phyloP scores from a whole-genome alignment of 2,888 invertebrate species.

The Idaea aversata region DNA sequence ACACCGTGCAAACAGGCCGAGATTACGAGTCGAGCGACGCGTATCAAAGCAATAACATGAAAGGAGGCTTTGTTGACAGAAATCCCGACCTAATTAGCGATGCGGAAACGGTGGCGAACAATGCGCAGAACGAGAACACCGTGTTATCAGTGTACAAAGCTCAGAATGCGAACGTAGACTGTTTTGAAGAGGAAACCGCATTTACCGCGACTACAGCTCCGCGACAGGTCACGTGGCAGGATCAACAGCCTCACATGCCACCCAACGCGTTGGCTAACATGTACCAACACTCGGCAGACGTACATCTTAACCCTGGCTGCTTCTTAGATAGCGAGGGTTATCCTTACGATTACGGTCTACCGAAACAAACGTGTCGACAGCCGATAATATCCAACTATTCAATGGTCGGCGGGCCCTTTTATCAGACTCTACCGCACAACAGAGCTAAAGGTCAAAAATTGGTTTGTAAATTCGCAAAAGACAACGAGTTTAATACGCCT shows the following conservation, averaged over 20 bases:
- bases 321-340: constrained; percentile 89
- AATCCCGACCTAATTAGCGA: constrained; percentile 91
- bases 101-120: constrained; percentile 82
- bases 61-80: constrained; percentile 82
- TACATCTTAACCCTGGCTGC: constrained; percentile 87
- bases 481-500: constrained; percentile 69
- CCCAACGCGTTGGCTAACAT: constrained; percentile 72
- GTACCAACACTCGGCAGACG: constrained; percentile 85
- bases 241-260: constrained; percentile 75
- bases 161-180: constrained; percentile 57
- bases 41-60: constrained; percentile 73
- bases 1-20: constrained; percentile 71
- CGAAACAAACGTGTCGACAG: constrained; percentile 80
- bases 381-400: constrained; percentile 71
- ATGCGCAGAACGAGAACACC: constrained; percentile 70
- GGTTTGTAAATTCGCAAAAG: constrained; percentile 74
- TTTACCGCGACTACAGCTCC: constrained; percentile 65
- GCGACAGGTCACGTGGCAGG: constrained; percentile 80
- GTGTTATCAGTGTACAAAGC: constrained; percentile 70
- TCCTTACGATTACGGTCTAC: constrained; percentile 88
- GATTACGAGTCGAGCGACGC: constrained; percentile 80
- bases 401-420: constrained; percentile 78
- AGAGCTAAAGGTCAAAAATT: constrained; percentile 80
- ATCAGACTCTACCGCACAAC: constrained; percentile 89
- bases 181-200: constrained; percentile 70